Evolutionary conservation across 2,797 vertebrate species (phyloP).

Genomic region (Hirundo rustica): DNA sequence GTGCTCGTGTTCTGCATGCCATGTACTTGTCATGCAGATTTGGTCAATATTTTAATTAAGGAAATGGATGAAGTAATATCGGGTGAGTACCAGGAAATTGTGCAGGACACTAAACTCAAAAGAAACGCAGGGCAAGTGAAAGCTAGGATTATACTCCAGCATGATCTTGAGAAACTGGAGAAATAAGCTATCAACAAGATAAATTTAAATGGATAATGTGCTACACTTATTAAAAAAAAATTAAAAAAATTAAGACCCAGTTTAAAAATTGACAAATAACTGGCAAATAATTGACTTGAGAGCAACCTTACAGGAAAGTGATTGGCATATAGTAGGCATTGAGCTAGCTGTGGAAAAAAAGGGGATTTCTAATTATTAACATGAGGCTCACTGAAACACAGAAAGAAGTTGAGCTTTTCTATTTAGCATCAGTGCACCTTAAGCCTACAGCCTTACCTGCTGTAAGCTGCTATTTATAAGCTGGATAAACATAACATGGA

Average conservation of each 20-base stretch:
- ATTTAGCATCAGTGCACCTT: background rate
- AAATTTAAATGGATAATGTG: background rate
- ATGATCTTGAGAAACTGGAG: background rate
- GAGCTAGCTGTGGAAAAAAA: background rate
- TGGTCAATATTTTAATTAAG: background rate
- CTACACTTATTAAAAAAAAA: background rate
- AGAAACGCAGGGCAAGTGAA: background rate
- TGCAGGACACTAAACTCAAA: background rate
- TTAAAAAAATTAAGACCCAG: fast-evolving
- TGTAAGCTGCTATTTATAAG: background rate
- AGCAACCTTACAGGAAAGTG: background rate
- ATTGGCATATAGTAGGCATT: background rate
- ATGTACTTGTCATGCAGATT: background rate
- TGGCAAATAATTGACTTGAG: background rate
- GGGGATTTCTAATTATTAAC: background rate
- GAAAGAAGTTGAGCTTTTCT: background rate
- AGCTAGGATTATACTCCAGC: background rate
- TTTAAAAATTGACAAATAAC: background rate
- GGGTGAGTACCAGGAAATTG: background rate
- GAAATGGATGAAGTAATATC: background rate
- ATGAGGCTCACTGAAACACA: background rate
- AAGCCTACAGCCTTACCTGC: background rate
- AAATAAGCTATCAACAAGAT: background rate
- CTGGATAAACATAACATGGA: background rate
- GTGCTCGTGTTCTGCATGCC: background rate